A percentile compares a stretch with the other conserved stretches of the same genome.
These are phyloP conservation scores for Neofelis nebulosa DNA, from an alignment of 2,113 vertebrate genomes.

Conservation along the genomic window DNA sequence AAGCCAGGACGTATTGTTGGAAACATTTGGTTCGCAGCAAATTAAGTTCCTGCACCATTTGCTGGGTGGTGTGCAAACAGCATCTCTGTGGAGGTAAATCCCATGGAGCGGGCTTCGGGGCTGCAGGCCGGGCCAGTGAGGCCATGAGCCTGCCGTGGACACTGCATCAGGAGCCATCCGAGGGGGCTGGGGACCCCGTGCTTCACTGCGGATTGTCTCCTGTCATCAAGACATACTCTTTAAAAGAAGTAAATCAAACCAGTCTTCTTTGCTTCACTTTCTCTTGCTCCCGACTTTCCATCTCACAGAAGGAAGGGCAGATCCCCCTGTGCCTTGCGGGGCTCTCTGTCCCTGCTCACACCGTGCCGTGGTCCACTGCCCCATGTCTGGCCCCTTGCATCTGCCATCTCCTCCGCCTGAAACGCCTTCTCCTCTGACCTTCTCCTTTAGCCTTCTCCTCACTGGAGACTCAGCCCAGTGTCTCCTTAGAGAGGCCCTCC, in stretches of 20 bases:
- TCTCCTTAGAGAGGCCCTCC: neutral
- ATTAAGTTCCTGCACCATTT: neutral
- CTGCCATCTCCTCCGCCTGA: neutral
- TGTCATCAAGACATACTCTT: neutral
- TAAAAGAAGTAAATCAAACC: neutral
- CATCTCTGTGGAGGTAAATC: neutral
- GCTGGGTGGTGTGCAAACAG: neutral
- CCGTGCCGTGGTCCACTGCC: fast-evolving
- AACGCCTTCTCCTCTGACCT: neutral
- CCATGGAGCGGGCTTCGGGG: fast-evolving
- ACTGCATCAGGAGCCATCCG: neutral
- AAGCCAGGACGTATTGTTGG: neutral
- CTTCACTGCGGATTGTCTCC: neutral
- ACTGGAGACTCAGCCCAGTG: neutral
- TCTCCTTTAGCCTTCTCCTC: neutral
- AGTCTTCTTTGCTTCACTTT: neutral
- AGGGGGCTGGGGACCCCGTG: neutral
- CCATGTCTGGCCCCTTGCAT: neutral
- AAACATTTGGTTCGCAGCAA: neutral
- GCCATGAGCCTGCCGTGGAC: fast-evolving
- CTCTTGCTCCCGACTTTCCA: too few relatives aligned
- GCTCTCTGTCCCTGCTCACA: neutral
- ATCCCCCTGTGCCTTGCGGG: fast-evolving
- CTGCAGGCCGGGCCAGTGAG: fast-evolving
- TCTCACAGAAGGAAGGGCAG: neutral